Base-by-base conservation (phyloP, 2,888 invertebrate genomes). In the Tetheella fluctuosa region DNA sequence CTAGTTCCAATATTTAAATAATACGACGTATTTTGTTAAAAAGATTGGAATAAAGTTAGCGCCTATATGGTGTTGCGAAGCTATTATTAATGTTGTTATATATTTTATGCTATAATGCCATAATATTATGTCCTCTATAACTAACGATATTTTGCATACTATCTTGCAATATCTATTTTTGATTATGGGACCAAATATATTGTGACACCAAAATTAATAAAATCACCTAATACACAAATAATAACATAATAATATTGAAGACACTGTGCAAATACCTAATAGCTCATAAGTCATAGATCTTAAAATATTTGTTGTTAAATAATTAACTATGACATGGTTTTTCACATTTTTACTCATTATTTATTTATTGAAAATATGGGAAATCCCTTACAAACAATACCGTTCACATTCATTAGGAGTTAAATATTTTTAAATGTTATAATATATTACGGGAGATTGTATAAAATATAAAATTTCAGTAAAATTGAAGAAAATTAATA, bases 1-100 rank as follows among this genome's bases (percentile, higher is more conserved):
- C 13, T 53, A 58, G 64, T 56, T 59, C 65, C 64, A 80, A 81
- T 81, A 77, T 83, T 83, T 77, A 68, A 42, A 23, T 59, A 68
- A 64, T 61, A 59, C 60, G 67, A 59, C 20, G 48, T 48, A 7
- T 48, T 48, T 48, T 48, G 64, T 61, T 59, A 57, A 62, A 48
- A 68, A 65, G 64, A 59, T 56, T 37, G 48, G 52, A 42, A 59
- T 56, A 63, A 62, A 68, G 61, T 61, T 59, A 54, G 39, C 58
- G 58, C 59, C 28, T 30, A n/a, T 10, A 42, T 60, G 52, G 55
- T 60, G 62, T 34, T 55, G 55, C 55, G 23, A 25, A 34, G 39
- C 58, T 55, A 60, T 60, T 2, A 4, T 6, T 4, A 25, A 25
- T 25, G 6, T 25, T 25, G n/a, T n/a, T n/a, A n/a, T n/a, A n/a